A percentile compares a stretch with the other conserved stretches of the same genome.
Conservation (phyloP, 2,797 vertebrate genomes). For the Scarus forsteni region DNA sequence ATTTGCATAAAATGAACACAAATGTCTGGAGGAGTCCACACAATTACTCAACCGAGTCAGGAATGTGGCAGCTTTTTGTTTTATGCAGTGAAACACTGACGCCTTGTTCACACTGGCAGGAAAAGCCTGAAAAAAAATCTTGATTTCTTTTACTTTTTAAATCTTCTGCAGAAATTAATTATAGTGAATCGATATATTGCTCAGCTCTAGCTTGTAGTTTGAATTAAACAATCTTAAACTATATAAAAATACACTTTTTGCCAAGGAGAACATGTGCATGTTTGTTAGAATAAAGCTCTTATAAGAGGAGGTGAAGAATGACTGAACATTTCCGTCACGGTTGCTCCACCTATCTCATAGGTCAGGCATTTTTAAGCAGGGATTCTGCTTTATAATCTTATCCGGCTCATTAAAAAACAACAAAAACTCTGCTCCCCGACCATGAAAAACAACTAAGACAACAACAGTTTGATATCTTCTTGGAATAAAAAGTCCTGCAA, state of each 20-base stretch:
- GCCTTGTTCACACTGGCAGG: too few relatives aligned
- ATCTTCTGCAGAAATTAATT: too few relatives aligned
- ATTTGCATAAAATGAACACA: background rate
- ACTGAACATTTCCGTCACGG: background rate
- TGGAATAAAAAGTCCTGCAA: conserved; percentile 8
- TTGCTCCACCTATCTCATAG: background rate
- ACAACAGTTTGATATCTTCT: conserved; percentile 18
- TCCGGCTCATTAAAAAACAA: conserved; percentile 1
- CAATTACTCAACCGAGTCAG: too few relatives aligned
- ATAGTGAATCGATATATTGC: too few relatives aligned
- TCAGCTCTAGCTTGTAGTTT: too few relatives aligned
- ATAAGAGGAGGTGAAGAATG: background rate
- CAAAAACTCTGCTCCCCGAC: background rate
- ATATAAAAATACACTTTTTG: too few relatives aligned
- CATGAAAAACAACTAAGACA: conserved; percentile 21
- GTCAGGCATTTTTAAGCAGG: background rate
- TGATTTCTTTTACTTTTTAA: too few relatives aligned
- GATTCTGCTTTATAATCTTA: background rate
- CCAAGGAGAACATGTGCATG: too few relatives aligned
- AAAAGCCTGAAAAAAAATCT: too few relatives aligned
- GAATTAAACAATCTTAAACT: too few relatives aligned
- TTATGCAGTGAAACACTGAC: background rate
- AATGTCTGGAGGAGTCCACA: background rate
- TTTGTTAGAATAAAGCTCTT: background rate
- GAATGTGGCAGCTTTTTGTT: background rate